These are phyloP conservation scores for Porites lobata DNA, from an alignment of 92 coral and sea anemone species.

Conservation along the genomic window DNA sequence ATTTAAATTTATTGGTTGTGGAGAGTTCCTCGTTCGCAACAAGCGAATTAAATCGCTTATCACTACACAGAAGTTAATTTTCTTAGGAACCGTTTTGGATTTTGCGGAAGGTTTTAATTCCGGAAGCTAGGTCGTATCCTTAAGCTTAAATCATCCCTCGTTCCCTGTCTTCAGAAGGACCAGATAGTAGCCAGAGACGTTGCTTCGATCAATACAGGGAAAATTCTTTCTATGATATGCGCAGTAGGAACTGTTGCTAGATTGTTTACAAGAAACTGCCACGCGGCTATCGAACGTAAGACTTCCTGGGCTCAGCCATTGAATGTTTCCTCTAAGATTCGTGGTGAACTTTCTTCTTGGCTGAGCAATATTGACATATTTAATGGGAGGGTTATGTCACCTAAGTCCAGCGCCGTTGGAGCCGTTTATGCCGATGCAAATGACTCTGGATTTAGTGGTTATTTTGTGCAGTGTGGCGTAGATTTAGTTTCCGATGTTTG, in stretches of 20 bases:
- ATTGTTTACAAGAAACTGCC: conserved; percentile 48
- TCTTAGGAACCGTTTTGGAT: conserved; percentile 61
- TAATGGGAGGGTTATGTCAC: conserved; percentile 59
- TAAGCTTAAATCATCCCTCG: not conserved
- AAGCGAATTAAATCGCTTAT: too few species aligned
- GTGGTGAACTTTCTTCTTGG: conserved; percentile 16
- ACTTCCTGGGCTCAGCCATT: too few species aligned
- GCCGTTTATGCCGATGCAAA: conserved; percentile 69
- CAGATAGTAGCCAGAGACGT: not conserved
- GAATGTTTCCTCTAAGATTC: conserved; percentile 32
- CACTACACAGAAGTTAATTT: conserved; percentile 32
- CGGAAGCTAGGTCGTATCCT: conserved; percentile 30
- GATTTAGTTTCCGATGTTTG: not conserved
- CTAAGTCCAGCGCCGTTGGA: conserved; percentile 68
- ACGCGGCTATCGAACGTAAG: conserved; percentile 10
- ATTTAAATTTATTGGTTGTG: too few species aligned
- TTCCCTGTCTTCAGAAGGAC: conserved; percentile 3
- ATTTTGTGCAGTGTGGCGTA: not conserved
- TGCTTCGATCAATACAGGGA: conserved; percentile 42
- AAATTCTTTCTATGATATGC: conserved; percentile 66
- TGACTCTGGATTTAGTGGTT: conserved; percentile 67
- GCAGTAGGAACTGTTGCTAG: conserved; percentile 68
- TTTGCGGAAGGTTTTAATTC: conserved; percentile 51
- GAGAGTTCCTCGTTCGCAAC: too few species aligned
- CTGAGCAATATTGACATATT: not conserved